Percentiles rank a stretch among this genome's conserved stretches.
Evolutionary conservation across 2,888 invertebrate genomes (phyloP).

Genomic region (Hydraecia micacea): DNA sequence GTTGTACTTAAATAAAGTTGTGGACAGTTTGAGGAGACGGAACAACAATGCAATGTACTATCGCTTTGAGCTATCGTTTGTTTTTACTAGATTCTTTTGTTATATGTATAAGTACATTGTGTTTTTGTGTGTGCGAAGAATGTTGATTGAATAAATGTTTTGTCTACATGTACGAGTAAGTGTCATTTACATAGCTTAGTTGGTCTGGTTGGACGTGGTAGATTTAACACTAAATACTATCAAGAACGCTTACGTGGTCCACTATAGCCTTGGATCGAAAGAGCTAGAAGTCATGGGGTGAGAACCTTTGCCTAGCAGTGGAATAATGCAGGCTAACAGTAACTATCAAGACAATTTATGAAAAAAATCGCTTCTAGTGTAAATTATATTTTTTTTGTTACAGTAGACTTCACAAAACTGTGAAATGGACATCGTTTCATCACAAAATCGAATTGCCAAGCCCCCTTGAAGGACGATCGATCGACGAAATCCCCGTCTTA

Average conservation of each 20-base stretch:
- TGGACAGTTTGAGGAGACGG: slow-evolving; percentile 30
- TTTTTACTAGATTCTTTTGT: slow-evolving; percentile 46
- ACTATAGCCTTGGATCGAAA: not conserved
- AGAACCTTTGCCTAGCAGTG: not conserved
- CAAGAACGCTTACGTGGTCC: not conserved
- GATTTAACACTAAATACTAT: not conserved
- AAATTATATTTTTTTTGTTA: not conserved
- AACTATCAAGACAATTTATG: not conserved
- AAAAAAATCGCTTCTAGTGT: not conserved
- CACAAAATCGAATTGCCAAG: slow-evolving; percentile 51
- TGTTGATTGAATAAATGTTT: slow-evolving; percentile 9
- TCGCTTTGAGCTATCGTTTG: slow-evolving; percentile 44
- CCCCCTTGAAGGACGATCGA: slow-evolving; percentile 56
- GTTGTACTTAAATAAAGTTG: slow-evolving; percentile 61
- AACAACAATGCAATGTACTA: slow-evolving; percentile 44
- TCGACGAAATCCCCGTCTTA: slow-evolving; percentile 66
- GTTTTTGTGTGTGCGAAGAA: slow-evolving; percentile 3
- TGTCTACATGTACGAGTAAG: not conserved
- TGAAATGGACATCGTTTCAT: slow-evolving; percentile 49
- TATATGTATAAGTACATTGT: slow-evolving; percentile 24
- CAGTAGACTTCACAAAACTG: slow-evolving; percentile 7
- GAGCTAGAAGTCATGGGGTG: not conserved
- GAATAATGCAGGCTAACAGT: not conserved
- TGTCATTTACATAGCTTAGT: not conserved
- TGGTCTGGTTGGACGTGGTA: too few species aligned